Percentiles rank a stretch among this genome's conserved stretches.
These are phyloP conservation scores for Hypolimnas misippus DNA, from an alignment of 2,888 invertebrate species.

Conservation along the genomic window DNA sequence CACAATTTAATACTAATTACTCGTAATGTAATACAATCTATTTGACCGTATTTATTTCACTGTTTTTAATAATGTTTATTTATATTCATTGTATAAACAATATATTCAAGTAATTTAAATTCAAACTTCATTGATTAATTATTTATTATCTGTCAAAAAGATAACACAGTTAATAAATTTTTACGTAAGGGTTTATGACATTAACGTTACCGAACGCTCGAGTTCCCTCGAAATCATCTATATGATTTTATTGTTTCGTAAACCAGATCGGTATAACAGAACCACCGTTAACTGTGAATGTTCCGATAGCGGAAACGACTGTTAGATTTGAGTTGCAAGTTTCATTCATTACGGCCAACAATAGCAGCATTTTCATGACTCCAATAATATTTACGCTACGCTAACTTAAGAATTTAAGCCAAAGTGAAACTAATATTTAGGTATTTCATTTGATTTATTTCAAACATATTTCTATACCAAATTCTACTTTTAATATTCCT, in stretches of 20 bases:
- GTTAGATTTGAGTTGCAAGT: conserved; percentile 56
- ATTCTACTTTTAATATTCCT: background rate
- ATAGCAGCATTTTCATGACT: conserved; percentile 11
- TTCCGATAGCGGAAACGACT: conserved; percentile 67
- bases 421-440: too few species aligned
- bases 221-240: conserved; percentile 58
- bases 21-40: background rate
- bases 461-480: too few species aligned
- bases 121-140: background rate
- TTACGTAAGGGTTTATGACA: conserved; percentile 51
- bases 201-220: conserved; percentile 59
- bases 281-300: conserved; percentile 75
- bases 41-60: too few species aligned
- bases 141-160: conserved; percentile 9
- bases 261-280: conserved; percentile 74
- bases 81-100: too few species aligned
- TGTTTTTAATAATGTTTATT: too few species aligned
- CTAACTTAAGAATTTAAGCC: conserved; percentile 1
- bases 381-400: background rate
- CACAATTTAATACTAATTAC: conserved; percentile 9
- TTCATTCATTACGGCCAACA: conserved; percentile 42
- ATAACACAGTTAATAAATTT: background rate
- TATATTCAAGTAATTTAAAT: background rate
- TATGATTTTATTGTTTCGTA: conserved; percentile 72
- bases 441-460: background rate